Conservation (phyloP, 1,140 invertebrate genomes). For the Drosophila nebulosa region DNA sequence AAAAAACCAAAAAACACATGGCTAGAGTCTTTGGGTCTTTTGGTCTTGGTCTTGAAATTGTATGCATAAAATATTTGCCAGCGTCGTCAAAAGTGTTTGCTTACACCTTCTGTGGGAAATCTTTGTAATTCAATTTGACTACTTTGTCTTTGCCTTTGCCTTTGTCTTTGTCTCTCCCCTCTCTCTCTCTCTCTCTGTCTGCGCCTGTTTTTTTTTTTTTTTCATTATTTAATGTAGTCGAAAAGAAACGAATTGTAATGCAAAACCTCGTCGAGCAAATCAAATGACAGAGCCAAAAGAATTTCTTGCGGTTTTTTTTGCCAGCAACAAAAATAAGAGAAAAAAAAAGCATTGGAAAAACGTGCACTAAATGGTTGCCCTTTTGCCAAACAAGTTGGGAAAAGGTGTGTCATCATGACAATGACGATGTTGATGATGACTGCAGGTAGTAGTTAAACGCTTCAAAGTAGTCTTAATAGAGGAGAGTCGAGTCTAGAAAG, state of each 20-base stretch:
- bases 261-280: constrained; percentile 67
- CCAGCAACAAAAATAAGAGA: too few species aligned
- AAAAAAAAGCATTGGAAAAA: too few species aligned
- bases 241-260: constrained; percentile 63
- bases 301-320: constrained; percentile 64
- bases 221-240: constrained; percentile 13
- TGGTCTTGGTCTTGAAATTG: constrained; percentile 61
- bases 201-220: constrained; percentile 54
- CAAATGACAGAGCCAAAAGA: constrained; percentile 73
- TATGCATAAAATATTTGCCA: constrained; percentile 70
- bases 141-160: constrained; percentile 11
- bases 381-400: constrained; percentile 30
- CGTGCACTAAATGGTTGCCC: constrained; percentile 60
- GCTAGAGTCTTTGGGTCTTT: too few species aligned
- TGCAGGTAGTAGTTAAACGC: not conserved
- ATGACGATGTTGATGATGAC: not conserved
- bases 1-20: too few species aligned
- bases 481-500: not conserved
- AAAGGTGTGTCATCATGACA: constrained; percentile 37
- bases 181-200: not conserved
- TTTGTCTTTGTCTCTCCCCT: too few species aligned
- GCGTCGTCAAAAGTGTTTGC: constrained; percentile 69
- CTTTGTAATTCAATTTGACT: constrained; percentile 73
- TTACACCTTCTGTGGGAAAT: constrained; percentile 77
- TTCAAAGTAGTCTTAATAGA: not conserved